These are phyloP conservation scores for Leptinotarsa undecemlineata DNA, from an alignment of 1,140 invertebrate species.

Conservation along the genomic window DNA sequence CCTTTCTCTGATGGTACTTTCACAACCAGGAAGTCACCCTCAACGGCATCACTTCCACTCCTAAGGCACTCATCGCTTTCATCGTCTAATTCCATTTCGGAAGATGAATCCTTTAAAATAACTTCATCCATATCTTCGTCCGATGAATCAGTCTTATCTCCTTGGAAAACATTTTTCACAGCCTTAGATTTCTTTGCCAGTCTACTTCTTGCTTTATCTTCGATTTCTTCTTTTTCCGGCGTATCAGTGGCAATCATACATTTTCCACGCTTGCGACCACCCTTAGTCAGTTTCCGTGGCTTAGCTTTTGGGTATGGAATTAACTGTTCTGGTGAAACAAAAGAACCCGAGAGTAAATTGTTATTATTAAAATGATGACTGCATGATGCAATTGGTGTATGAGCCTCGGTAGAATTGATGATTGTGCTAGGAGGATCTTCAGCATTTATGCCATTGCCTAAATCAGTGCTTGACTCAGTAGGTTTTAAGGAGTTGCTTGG, in stretches of 20 bases:
- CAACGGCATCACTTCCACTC: constrained; percentile 20
- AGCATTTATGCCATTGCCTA: neutral
- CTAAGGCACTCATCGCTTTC: constrained; percentile 14
- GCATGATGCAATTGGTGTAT: neutral
- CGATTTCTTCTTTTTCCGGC: neutral
- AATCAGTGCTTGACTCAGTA: too few species aligned
- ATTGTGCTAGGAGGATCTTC: neutral
- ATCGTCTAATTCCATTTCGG: constrained; percentile 16
- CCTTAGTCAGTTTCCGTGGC: neutral
- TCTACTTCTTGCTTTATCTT: neutral
- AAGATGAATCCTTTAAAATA: constrained; percentile 17
- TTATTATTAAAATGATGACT: neutral
- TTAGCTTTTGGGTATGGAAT: neutral
- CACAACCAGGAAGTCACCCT: constrained; percentile 10
- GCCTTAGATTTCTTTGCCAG: neutral
- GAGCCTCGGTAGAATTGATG: neutral
- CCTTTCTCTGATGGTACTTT: constrained; percentile 16
- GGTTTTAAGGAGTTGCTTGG: too few species aligned
- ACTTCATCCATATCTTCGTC: constrained; percentile 21
- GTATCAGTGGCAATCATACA: constrained; percentile 7
- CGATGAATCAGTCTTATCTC: constrained; percentile 10
- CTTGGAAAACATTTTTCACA: constrained; percentile 15
- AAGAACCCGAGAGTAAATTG: neutral
- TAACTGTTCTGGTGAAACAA: constrained; percentile 1
- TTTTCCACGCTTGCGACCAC: neutral